These are phyloP conservation scores for Parnassius smintheus DNA, from an alignment of 2,888 invertebrate species.

Conservation along the genomic window DNA sequence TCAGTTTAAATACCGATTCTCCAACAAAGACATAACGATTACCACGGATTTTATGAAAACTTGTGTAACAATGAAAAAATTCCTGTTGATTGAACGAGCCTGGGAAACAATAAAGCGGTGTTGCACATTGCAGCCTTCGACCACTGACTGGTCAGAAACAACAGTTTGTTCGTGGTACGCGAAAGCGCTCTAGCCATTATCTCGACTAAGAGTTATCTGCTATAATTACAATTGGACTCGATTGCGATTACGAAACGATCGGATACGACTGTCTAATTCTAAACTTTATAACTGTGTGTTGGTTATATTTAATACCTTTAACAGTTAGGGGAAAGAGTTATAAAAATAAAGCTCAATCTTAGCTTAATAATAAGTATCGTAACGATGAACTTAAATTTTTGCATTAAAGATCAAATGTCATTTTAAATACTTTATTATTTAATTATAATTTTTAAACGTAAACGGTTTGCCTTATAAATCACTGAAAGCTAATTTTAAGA, in stretches of 20 bases:
- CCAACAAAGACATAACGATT: conserved; percentile 12
- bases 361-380: no score
- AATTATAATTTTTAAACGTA: no score
- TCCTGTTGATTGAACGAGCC: conserved; percentile 26
- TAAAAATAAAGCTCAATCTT: background rate
- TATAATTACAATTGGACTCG: conserved; percentile 42
- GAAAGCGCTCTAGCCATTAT: conserved; percentile 48
- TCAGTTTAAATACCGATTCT: conserved; percentile 4
- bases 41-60: conserved; percentile 16
- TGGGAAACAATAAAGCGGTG: conserved; percentile 37
- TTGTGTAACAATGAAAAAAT: conserved; percentile 19
- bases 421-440: no score
- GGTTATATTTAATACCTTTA: conserved; percentile 12
- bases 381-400: no score
- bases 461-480: no score
- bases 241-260: conserved; percentile 30
- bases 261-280: conserved; percentile 29
- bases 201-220: conserved; percentile 38
- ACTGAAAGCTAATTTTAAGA: no score
- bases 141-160: conserved; percentile 47
- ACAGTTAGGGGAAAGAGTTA: conserved; percentile 4
- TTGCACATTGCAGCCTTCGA: conserved; percentile 52
- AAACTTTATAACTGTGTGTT: conserved; percentile 15
- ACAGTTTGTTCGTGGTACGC: conserved; percentile 48
- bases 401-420: no score